Conservation (phyloP, 2,113 vertebrate genomes). For the Semnornis frantzii region DNA sequence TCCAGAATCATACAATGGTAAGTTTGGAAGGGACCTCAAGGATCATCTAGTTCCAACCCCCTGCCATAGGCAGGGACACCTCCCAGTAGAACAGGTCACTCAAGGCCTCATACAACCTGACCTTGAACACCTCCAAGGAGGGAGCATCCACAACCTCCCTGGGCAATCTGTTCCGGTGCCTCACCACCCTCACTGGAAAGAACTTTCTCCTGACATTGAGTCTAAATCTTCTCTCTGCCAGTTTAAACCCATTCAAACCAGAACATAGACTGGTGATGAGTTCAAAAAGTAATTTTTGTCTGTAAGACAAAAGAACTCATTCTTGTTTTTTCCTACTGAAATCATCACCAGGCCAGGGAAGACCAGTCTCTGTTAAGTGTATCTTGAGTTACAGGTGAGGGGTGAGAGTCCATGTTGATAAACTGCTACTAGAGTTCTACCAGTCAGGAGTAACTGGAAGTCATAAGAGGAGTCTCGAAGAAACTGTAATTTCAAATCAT, state of each 20-base stretch:
- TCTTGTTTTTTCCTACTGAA: background rate
- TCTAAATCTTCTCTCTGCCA: too few relatives aligned
- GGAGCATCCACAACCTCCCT: too few relatives aligned
- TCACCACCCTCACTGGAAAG: too few relatives aligned
- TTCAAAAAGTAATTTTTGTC: background rate
- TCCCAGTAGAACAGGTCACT: too few relatives aligned
- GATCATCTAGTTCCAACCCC: too few relatives aligned
- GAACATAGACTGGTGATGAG: background rate
- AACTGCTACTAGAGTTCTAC: background rate
- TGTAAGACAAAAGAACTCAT: background rate
- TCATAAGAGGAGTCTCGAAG: background rate
- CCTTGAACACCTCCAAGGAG: too few relatives aligned
- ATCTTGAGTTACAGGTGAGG: background rate
- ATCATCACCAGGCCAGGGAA: background rate
- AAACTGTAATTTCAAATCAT: background rate
- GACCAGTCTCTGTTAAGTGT: background rate
- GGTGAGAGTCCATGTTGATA: background rate
- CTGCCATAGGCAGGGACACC: too few relatives aligned
- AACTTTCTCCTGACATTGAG: too few relatives aligned
- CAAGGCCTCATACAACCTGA: too few relatives aligned
- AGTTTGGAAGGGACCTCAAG: too few relatives aligned
- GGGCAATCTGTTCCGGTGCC: too few relatives aligned
- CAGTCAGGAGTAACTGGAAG: background rate
- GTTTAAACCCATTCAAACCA: too few relatives aligned
- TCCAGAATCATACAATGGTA: background rate